These are phyloP conservation scores for Drosophila truncata DNA, from an alignment of 1,140 invertebrate species.

Conservation along the genomic window DNA sequence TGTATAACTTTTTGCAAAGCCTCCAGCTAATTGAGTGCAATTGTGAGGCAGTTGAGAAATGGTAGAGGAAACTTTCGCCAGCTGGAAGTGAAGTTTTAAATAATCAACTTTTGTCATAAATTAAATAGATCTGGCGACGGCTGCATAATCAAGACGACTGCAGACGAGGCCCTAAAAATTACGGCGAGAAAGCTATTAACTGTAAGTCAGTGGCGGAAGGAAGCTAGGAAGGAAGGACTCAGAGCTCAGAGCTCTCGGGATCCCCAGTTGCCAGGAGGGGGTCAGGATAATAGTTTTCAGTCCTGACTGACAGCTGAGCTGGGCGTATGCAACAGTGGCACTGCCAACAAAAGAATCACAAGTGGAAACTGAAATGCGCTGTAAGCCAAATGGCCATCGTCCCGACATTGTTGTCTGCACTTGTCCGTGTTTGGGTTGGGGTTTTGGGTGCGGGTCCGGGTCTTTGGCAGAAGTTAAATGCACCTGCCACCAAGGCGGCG, in stretches of 20 bases:
- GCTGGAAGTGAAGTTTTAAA: slow-evolving; percentile 47
- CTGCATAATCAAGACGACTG: slow-evolving; percentile 49
- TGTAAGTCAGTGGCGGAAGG: slow-evolving; percentile 31
- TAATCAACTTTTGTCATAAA: slow-evolving; percentile 65
- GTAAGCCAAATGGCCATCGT: slow-evolving; percentile 59
- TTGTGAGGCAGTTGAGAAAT: slow-evolving; percentile 43
- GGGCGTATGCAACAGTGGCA: slow-evolving; percentile 50
- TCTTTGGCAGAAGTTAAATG: slow-evolving; percentile 79
- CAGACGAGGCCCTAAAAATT: slow-evolving; percentile 51
- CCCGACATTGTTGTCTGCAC: slow-evolving; percentile 69
- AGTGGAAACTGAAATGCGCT: slow-evolving; percentile 60
- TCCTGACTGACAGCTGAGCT: slow-evolving; percentile 4
- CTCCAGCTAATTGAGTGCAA: slow-evolving; percentile 51
- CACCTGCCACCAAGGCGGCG: slow-evolving; percentile 67
- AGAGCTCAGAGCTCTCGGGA: neutral
- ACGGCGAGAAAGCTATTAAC: slow-evolving; percentile 52
- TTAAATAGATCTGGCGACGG: slow-evolving; percentile 55
- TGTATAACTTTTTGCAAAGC: slow-evolving; percentile 37
- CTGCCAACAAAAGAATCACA: slow-evolving; percentile 60
- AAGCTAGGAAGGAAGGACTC: slow-evolving; percentile 17
- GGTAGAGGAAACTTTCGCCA: slow-evolving; percentile 28
- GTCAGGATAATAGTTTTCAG: slow-evolving; percentile 46
- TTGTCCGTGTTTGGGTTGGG: slow-evolving; percentile 23
- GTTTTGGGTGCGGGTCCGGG: slow-evolving; percentile 59
- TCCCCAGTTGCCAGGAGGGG: slow-evolving; percentile 7